Percentiles rank a stretch among this genome's conserved stretches.
Evolutionary conservation across 1,140 invertebrate genomes (phyloP).

Genomic region (Luehdorfia chinensis): DNA sequence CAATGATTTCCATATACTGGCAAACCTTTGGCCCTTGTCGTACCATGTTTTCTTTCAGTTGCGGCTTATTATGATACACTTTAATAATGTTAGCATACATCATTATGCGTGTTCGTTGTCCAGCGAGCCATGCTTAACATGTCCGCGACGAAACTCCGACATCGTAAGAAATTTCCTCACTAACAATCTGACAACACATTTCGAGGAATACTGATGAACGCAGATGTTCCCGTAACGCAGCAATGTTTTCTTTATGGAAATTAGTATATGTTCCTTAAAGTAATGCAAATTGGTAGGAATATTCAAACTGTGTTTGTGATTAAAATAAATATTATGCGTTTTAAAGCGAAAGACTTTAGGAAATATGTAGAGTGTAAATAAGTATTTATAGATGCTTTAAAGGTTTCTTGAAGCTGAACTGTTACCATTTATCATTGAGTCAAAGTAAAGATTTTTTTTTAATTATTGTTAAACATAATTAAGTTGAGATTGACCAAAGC

Average conservation of each 20-base stretch:
- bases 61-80: conserved; percentile 55
- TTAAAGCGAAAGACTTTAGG: too few relatives aligned
- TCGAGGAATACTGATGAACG: conserved; percentile 37
- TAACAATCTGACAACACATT: conserved; percentile 37
- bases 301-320: conserved; percentile 2
- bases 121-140: conserved; percentile 41
- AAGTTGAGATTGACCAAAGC: too few relatives aligned
- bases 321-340: too few relatives aligned
- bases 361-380: too few relatives aligned
- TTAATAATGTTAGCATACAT: conserved; percentile 61
- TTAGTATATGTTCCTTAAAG: conserved; percentile 11
- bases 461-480: too few relatives aligned
- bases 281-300: conserved; percentile 10
- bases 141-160: conserved; percentile 17
- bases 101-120: conserved; percentile 56
- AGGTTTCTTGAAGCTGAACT: too few relatives aligned
- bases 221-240: conserved; percentile 4
- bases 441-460: too few relatives aligned
- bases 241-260: conserved; percentile 46
- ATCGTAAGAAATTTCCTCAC: conserved; percentile 24
- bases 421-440: too few relatives aligned
- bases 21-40: conserved; percentile 25
- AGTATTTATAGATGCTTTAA: too few relatives aligned
- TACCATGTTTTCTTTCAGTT: conserved; percentile 45
- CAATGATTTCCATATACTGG: too few relatives aligned